These are phyloP conservation scores for Prochilodus magdalenae DNA, from an alignment of 2,113 vertebrate genomes.

Conservation along the genomic window DNA sequence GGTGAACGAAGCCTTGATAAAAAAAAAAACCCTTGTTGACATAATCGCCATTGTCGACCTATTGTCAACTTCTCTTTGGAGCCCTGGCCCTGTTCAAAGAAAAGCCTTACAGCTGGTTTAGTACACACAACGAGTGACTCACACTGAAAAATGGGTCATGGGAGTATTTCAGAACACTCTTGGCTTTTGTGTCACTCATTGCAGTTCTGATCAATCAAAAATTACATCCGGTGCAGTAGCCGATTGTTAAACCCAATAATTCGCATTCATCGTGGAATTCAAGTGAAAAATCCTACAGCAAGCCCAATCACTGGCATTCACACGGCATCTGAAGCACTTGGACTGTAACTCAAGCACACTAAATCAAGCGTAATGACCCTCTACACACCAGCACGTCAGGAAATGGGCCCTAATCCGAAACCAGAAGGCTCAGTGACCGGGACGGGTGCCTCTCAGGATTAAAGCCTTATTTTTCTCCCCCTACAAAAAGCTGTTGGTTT, in stretches of 20 bases:
- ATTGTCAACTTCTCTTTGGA: background rate
- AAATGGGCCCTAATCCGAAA: constrained; percentile 19
- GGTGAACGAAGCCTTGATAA: no score
- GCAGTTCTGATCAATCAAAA: constrained; percentile 30
- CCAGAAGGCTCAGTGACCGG: background rate
- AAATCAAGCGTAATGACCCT: constrained; percentile 45
- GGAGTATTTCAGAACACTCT: constrained; percentile 7
- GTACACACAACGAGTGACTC: background rate
- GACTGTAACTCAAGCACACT: constrained; percentile 30
- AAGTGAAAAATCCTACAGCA: constrained; percentile 39
- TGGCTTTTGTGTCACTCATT: constrained; percentile 23
- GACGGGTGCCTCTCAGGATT: background rate
- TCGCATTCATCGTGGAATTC: constrained; percentile 14
- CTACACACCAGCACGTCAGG: constrained; percentile 20
- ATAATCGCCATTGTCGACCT: background rate
- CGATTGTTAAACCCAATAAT: constrained; percentile 35
- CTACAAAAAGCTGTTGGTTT: background rate
- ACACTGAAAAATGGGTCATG: constrained; percentile 4
- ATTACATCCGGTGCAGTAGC: background rate
- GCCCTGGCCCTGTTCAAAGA: background rate
- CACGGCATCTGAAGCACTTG: constrained; percentile 1
- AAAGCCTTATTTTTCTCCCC: constrained; percentile 18
- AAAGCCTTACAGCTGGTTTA: background rate
- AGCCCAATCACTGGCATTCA: constrained; percentile 41
- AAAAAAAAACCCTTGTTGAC: no score